Base-by-base conservation (phyloP, 1,140 invertebrate genomes). In the Trachelipus rathkii region DNA sequence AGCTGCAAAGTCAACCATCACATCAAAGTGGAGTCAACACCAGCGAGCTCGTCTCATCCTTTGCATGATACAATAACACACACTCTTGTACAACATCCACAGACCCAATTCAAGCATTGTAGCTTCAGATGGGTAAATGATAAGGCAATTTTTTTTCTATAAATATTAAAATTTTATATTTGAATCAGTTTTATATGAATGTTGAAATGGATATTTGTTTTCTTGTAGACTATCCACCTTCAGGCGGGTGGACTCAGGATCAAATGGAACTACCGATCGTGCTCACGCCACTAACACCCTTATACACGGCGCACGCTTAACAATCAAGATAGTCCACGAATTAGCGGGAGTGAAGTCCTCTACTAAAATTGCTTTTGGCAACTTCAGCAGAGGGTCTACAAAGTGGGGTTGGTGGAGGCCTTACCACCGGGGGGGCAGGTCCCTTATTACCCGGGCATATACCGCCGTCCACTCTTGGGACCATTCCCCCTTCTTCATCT, bases 71-170 rank as follows among this genome's bases (percentile, higher is more conserved):
- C 50, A 13, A 19, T 13, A 13, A 60, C 50, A 60, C 11, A 2
- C 1, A 1, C 50, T 3, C 50, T 60, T 13, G 11, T 8, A 60
- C 50, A 60, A 19, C 50, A 60, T 1, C 50, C 50, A 60, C 50
- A 60, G 50, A 79, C 44, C 78, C 78, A 9, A 79, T 79, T 60
- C 78, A 79, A 74, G 78, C 78, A 8, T 79, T 60, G 78, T 79
- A 44, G 78, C 78, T n/a, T 23, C 78, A 79, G 74, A 79, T 79
- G 78, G 78, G n/a, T n/a, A 76, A 66, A 74, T 13, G 8, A 60
- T 60, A 3, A 3, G 6, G 6, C 33, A 33, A 33, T n/a, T 33
- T 33, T 33, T 33, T 33, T 33, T 33, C 33, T 33, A 3, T 3
- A 33, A 33, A 33, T 33, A 33, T 3, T 33, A 33, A 6, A 33